These are phyloP conservation scores for Netelia inedita DNA, from an alignment of 2,888 invertebrate species.

Conservation along the genomic window DNA sequence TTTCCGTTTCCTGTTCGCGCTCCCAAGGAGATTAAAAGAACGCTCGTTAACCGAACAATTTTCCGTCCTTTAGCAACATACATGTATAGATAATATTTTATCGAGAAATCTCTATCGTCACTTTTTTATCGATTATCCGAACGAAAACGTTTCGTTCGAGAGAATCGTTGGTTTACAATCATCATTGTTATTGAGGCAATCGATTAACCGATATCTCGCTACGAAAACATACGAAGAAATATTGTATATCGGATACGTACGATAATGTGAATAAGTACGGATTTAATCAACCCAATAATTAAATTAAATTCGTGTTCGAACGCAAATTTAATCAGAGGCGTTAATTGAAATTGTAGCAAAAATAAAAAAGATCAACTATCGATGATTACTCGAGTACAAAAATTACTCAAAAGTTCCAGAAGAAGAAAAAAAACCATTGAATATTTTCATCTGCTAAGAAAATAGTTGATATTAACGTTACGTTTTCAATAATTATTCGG, in stretches of 20 bases:
- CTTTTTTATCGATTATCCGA: conserved; percentile 28
- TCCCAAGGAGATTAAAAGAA: not conserved
- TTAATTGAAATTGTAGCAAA: no score
- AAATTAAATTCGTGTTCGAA: no score
- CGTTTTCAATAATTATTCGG: no score
- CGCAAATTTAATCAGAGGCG: no score
- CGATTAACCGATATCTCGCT: not conserved
- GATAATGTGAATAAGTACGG: not conserved
- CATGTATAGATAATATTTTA: not conserved
- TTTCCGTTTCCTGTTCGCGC: not conserved
- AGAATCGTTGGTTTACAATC: not conserved
- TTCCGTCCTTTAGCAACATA: not conserved
- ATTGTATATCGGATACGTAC: not conserved
- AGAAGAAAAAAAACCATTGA: no score
- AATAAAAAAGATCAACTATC: no score
- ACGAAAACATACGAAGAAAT: not conserved
- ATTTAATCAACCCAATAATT: not conserved
- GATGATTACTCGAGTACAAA: no score
- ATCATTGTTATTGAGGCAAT: not conserved
- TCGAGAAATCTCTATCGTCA: conserved; percentile 8
- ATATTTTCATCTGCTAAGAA: no score
- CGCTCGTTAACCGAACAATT: conserved; percentile 16
- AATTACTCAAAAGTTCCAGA: no score
- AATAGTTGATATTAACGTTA: no score
- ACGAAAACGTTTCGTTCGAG: conserved; percentile 6